phyloP scores from a whole-genome alignment of 1,140 invertebrate species.

The Drosophila kurseongensis region DNA sequence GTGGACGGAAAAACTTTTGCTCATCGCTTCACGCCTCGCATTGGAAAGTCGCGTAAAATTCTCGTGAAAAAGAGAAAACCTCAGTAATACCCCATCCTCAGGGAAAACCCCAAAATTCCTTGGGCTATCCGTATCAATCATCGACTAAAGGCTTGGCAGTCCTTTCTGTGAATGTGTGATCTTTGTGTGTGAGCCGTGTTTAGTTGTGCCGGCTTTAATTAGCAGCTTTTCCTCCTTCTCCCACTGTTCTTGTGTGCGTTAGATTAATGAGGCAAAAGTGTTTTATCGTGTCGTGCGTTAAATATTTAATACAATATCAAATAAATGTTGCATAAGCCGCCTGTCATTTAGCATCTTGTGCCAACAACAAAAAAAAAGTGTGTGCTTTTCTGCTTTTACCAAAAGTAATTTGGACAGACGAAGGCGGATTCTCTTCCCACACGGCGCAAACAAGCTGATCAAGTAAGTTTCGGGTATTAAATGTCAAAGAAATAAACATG shows the following conservation, averaged over 20 bases:
- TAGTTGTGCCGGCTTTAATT: slow-evolving; percentile 57
- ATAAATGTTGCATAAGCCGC: slow-evolving; percentile 78
- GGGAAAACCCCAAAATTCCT: slow-evolving; percentile 18
- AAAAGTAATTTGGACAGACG: slow-evolving; percentile 23
- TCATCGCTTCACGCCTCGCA: slow-evolving; percentile 18
- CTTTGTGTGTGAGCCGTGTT: slow-evolving; percentile 14
- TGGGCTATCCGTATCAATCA: slow-evolving; percentile 41
- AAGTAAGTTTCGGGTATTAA: slow-evolving; percentile 28
- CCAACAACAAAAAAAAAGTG: slow-evolving; percentile 11
- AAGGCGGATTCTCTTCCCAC: neutral
- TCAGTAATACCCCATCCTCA: neutral
- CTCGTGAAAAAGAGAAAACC: slow-evolving; percentile 6
- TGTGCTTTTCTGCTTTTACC: slow-evolving; percentile 16
- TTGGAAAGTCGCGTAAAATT: slow-evolving; percentile 35
- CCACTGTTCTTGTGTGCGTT: slow-evolving; percentile 12
- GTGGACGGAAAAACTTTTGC: slow-evolving; percentile 38
- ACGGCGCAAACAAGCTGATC: slow-evolving; percentile 16
- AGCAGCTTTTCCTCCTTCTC: slow-evolving; percentile 34
- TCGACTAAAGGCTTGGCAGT: slow-evolving; percentile 32
- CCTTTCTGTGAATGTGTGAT: slow-evolving; percentile 15
- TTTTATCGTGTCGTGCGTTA: slow-evolving; percentile 80
- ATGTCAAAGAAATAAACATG: slow-evolving; percentile 7
- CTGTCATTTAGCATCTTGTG: slow-evolving; percentile 57
- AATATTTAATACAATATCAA: slow-evolving; percentile 80
- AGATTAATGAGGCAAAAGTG: slow-evolving; percentile 80